Conservation (phyloP, 1,140 invertebrate species). For the Rhyzopertha dominica region DNA sequence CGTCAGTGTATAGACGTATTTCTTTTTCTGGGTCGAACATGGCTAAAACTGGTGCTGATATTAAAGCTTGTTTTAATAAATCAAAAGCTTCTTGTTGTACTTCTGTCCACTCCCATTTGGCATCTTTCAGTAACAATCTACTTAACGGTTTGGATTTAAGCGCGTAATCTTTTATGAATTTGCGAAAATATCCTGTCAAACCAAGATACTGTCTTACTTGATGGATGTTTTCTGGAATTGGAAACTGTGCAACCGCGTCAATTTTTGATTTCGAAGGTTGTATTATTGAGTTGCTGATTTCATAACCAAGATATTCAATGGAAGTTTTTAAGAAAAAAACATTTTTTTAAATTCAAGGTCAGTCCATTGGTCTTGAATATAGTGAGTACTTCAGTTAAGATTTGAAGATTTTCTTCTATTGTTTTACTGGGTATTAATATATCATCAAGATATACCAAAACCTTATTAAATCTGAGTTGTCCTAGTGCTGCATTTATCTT, state of each 20-base stretch:
- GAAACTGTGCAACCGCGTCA: conserved; percentile 12
- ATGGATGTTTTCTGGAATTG: conserved; percentile 25
- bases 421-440: conserved; percentile 28
- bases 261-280: conserved; percentile 1
- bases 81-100: conserved; percentile 26
- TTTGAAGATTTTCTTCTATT: not conserved
- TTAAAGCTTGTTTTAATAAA: conserved; percentile 25
- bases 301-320: conserved; percentile 14
- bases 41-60: conserved; percentile 28
- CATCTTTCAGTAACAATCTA: conserved; percentile 25
- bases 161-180: conserved; percentile 29
- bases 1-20: conserved; percentile 34
- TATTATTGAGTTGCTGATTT: not conserved
- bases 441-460: conserved; percentile 38
- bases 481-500: conserved; percentile 17
- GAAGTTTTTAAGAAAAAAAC: conserved; percentile 7
- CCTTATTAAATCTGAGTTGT: conserved; percentile 17
- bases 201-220: conserved; percentile 30
- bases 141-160: conserved; percentile 21
- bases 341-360: conserved; percentile 11
- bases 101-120: conserved; percentile 18
- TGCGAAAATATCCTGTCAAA: conserved; percentile 30
- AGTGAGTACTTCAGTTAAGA: conserved; percentile 1
- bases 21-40: conserved; percentile 28
- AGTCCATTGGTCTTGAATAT: conserved; percentile 2